Base-by-base conservation (phyloP, 30 jellyfish, hydroid and myxozoan species). In the Chrysaora quinquecirrha region DNA sequence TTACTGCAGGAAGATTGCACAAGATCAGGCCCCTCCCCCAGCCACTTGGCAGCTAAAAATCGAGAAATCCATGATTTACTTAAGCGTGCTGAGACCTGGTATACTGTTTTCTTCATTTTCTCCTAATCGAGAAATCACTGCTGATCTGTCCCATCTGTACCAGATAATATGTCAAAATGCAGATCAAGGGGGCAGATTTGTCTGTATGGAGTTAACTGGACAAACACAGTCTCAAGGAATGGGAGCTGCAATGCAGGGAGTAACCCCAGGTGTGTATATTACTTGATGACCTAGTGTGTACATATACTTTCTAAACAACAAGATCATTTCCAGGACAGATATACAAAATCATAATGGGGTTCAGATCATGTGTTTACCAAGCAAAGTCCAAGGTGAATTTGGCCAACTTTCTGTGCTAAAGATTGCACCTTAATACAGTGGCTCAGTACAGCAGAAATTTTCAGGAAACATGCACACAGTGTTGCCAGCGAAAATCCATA, bases 171-270 rank as follows among this genome's bases (percentile, higher is more conserved):
- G 24, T 22, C 62, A 50, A 25, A 58, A 73, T 34, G 88, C 82
- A 20, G 71, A 66, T 25, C 23, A 19, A 7, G 89, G 94, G 7
- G 94, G 88, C 6, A 71, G 81, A 83, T 73, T 83, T 25, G 64
- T 83, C 0, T 83, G 94, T 56, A 83, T 83, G 94, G 94, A 83
- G 38, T 64, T 58, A 24, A 66, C 94, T 4, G 94, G 94, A 27
- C 34, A 20, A 30, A 71, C 43, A 18, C 63, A 27, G n/a, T 66
- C 89, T 16, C 94, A 83, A 50, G 94, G 94, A 22, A 2, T 66
- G 34, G 68, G 54, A 7, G 63, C 63, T 46, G 86, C 75, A n/a
- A 31, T 47, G 73, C 20, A 28, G 30, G 58, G 74, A 1, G 74
- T 73, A 1, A 49, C 74, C 6, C 74, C 73, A 73, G 86, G 86